Base-by-base conservation (phyloP, 2,888 invertebrate genomes). In the Euplexia lucipara region DNA sequence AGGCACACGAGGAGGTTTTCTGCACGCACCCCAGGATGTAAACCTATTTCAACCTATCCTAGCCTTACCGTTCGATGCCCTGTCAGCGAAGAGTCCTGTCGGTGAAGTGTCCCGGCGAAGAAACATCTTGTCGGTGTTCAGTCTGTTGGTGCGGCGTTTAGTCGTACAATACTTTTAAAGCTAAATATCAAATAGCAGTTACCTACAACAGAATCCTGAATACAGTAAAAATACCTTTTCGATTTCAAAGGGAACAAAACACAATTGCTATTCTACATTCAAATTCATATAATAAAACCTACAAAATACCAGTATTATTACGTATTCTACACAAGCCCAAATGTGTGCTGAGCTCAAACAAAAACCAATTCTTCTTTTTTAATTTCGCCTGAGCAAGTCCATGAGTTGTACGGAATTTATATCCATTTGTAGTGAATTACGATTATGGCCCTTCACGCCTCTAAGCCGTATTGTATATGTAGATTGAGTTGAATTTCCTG, bases 401-500 rank as follows among this genome's bases (percentile, higher is more conserved):
- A 39, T 58, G 66, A 58, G 52, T 65, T 58, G 44, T 45, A 22
- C 20, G 47, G 51, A 69, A 79, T 82, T 78, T 81, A 78, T 76
- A 64, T 65, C 56, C 72, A 76, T 77, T 75, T 71, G 52, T 70
- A 65, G 49, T 75, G 68, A 84, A 67, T 72, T 75, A 83, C 77
- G 79, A 70, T 83, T 83, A 84, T 79, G 66, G 73, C 54, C 16
- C 47, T 62, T 51, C 63, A 42, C 67, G 66, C 51, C 56, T 62
- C 61, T 63, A 51, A 37, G 8, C 52, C 32, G 39, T 68, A 57
- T 26, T 26, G 26, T 66, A 61, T 42, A 49, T 47, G 66, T 63
- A 65, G 42, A 73, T 67, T 47, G 48, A 70, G 45, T 63, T 52
- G 34, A 76, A 76, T 52, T 71, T 42, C 54, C 54, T 54, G 52